These are phyloP conservation scores for Dynastes tityus DNA, from an alignment of 2,888 invertebrate species.

Conservation along the genomic window DNA sequence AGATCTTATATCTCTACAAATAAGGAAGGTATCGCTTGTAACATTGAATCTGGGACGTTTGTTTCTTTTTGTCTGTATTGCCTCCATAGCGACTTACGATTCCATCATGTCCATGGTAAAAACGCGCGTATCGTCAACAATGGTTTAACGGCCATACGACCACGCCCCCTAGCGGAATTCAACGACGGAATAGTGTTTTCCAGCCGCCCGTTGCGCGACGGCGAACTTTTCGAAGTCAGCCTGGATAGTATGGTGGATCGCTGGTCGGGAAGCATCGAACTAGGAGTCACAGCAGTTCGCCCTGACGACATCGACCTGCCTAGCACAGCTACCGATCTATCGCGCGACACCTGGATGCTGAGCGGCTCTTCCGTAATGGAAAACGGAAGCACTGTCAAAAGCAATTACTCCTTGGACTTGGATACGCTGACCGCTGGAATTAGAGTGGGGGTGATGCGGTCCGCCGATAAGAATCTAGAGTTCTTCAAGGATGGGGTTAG, in stretches of 20 bases:
- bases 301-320: constrained; percentile 92
- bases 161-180: constrained; percentile 92
- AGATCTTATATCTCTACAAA: no score
- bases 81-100: constrained; percentile 80
- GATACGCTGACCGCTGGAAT: constrained; percentile 86
- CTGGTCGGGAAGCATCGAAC: constrained; percentile 95
- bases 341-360: constrained; percentile 93
- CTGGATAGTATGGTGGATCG: constrained; percentile 93
- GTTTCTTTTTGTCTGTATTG: not conserved
- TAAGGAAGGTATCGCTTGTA: no score
- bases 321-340: constrained; percentile 92
- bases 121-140: constrained; percentile 90
- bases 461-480: constrained; percentile 87
- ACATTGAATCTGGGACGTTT: no score
- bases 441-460: constrained; percentile 91
- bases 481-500: constrained; percentile 91
- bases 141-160: constrained; percentile 88
- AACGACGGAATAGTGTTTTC: constrained; percentile 96
- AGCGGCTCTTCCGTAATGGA: constrained; percentile 94
- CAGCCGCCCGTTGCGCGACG: constrained; percentile 87
- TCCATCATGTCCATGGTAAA: constrained; percentile 91
- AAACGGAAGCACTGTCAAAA: constrained; percentile 88
- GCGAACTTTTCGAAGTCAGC: constrained; percentile 92
- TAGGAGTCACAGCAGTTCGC: constrained; percentile 89
- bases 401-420: constrained; percentile 89